Conservation (phyloP, 2,888 invertebrate genomes). For the Tetheella fluctuosa region DNA sequence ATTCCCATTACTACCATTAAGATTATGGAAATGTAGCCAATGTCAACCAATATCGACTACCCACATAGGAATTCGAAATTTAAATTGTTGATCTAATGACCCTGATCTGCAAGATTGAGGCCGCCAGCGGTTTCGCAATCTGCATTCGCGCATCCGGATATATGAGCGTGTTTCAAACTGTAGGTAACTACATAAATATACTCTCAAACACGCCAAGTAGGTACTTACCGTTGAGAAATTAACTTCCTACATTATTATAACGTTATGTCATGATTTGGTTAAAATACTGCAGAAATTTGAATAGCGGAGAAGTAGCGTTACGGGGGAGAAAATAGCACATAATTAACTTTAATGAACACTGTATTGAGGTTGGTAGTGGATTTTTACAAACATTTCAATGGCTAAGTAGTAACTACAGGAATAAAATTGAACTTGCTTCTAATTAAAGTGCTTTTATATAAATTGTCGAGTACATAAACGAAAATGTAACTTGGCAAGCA, state of each 20-base stretch:
- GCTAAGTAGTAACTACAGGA: background rate
- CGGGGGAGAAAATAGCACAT: background rate
- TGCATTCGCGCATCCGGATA: constrained; percentile 36
- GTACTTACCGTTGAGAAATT: background rate
- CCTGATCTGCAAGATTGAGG: constrained; percentile 41
- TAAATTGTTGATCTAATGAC: constrained; percentile 30
- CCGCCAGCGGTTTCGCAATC: constrained; percentile 36
- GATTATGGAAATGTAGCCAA: too few relatives aligned
- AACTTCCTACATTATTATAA: background rate
- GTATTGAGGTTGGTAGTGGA: background rate
- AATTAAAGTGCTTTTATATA: background rate
- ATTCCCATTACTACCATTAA: background rate
- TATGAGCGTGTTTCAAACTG: constrained; percentile 32
- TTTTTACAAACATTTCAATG: background rate
- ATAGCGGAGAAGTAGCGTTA: background rate
- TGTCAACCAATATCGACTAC: constrained; percentile 32
- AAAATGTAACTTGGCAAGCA: background rate
- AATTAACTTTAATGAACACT: background rate
- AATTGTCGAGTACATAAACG: background rate
- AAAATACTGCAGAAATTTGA: background rate
- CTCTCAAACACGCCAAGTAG: background rate
- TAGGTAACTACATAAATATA: constrained; percentile 33
- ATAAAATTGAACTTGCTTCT: too few relatives aligned
- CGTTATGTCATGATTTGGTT: background rate
- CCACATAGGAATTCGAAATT: constrained; percentile 24